Conservation (phyloP, 2,797 vertebrate species). For the Danio jaintianensis region DNA sequence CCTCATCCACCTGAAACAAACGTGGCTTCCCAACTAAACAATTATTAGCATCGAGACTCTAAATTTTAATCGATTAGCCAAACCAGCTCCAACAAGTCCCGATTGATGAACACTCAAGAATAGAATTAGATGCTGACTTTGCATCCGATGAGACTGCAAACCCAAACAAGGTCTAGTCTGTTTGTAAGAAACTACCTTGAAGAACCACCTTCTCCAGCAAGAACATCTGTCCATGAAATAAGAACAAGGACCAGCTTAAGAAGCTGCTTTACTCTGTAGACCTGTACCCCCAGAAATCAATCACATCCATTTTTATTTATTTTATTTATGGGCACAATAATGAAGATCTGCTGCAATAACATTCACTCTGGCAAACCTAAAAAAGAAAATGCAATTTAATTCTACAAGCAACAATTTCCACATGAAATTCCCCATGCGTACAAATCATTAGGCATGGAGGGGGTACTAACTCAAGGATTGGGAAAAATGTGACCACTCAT, state of each 20-base stretch:
- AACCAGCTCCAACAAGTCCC: slow-evolving; percentile 37
- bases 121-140: slow-evolving; percentile 43
- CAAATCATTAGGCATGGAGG: slow-evolving; percentile 45
- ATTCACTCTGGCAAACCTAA: slow-evolving; percentile 83
- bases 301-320: slow-evolving; percentile 71
- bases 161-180: slow-evolving; percentile 45
- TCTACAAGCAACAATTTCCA: slow-evolving; percentile 75
- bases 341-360: slow-evolving; percentile 83
- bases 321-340: slow-evolving; percentile 72
- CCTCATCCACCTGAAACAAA: slow-evolving; percentile 48
- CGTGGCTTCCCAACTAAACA: slow-evolving; percentile 41
- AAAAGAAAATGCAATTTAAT: slow-evolving; percentile 88
- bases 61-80: slow-evolving; percentile 43
- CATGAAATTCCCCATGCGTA: slow-evolving; percentile 68
- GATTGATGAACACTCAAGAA: slow-evolving; percentile 31
- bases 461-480: slow-evolving; percentile 19
- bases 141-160: slow-evolving; percentile 38
- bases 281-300: slow-evolving; percentile 85
- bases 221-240: slow-evolving; percentile 69
- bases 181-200: slow-evolving; percentile 60
- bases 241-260: slow-evolving; percentile 81
- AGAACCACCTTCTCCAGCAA: slow-evolving; percentile 68
- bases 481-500: slow-evolving; percentile 35
- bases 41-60: slow-evolving; percentile 13
- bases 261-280: slow-evolving; percentile 87